A percentile compares a stretch with the other conserved stretches of the same genome.
phyloP scores from a whole-genome alignment of 2,888 invertebrate species.

The Yponomeuta evonymella region DNA sequence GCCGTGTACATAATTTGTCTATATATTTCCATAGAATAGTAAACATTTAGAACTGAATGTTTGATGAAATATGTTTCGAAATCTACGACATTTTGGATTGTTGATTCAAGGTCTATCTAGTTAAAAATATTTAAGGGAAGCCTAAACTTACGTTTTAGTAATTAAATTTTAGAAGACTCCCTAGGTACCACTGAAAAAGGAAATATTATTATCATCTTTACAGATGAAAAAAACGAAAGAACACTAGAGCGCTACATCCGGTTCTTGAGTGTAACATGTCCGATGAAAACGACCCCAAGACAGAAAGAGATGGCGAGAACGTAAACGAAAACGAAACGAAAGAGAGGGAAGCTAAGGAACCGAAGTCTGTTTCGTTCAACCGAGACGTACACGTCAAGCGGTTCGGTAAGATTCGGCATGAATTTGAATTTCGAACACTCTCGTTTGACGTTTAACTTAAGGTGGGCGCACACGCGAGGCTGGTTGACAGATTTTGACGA shows the following conservation, averaged over 20 bases:
- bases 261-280: slow-evolving; percentile 41
- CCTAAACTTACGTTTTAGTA: too few relatives aligned
- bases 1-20: too few relatives aligned
- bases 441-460: background rate
- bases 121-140: too few relatives aligned
- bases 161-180: too few relatives aligned
- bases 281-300: slow-evolving; percentile 60
- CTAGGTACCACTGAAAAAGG: too few relatives aligned
- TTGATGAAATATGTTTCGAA: too few relatives aligned
- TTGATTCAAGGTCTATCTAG: too few relatives aligned
- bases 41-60: too few relatives aligned
- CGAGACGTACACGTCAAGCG: slow-evolving; percentile 93
- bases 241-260: background rate
- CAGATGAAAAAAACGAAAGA: slow-evolving; percentile 61
- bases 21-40: too few relatives aligned
- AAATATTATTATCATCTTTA: slow-evolving; percentile 33
- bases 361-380: slow-evolving; percentile 90
- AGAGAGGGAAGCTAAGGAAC: slow-evolving; percentile 67
- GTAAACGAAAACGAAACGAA: slow-evolving; percentile 50
- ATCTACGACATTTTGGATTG: too few relatives aligned
- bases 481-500: slow-evolving; percentile 1
- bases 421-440: background rate
- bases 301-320: slow-evolving; percentile 61
- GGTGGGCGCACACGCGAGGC: background rate
- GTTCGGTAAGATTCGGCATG: slow-evolving; percentile 80